Conservation (phyloP, 2,113 vertebrate species). For the Chaetorhynchus papuensis region DNA sequence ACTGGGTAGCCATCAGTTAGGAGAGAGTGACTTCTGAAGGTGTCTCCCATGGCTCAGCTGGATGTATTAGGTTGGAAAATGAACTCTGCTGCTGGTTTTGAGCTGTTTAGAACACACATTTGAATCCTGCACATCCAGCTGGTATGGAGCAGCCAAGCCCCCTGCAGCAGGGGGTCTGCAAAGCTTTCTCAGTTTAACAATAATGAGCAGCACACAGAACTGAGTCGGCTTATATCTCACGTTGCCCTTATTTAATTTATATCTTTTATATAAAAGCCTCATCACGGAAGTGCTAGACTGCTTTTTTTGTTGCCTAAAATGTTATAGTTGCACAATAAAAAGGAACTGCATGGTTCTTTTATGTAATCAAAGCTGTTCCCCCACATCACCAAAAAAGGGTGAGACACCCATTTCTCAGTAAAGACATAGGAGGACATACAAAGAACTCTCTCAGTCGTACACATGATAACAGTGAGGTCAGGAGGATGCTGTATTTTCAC, state of each 20-base stretch:
- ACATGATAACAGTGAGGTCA: background rate
- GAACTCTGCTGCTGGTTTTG: background rate
- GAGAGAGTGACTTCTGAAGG: background rate
- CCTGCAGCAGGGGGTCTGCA: background rate
- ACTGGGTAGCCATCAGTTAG: background rate
- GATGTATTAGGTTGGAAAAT: background rate
- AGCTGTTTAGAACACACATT: background rate
- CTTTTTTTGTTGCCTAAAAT: background rate
- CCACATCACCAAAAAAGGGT: background rate
- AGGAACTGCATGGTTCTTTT: background rate
- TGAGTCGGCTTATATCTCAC: background rate
- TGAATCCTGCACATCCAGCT: background rate
- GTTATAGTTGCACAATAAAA: background rate
- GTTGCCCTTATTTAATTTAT: background rate
- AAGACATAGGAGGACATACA: background rate
- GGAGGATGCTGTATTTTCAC: background rate
- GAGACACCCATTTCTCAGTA: background rate
- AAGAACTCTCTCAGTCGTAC: background rate
- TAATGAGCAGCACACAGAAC: background rate
- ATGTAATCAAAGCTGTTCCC: background rate
- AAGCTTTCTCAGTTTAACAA: background rate
- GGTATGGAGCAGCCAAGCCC: background rate
- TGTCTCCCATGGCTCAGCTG: background rate
- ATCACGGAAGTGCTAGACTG: background rate
- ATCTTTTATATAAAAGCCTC: background rate